phyloP scores from a whole-genome alignment of 2,888 invertebrate species.

The Hyles lineata region DNA sequence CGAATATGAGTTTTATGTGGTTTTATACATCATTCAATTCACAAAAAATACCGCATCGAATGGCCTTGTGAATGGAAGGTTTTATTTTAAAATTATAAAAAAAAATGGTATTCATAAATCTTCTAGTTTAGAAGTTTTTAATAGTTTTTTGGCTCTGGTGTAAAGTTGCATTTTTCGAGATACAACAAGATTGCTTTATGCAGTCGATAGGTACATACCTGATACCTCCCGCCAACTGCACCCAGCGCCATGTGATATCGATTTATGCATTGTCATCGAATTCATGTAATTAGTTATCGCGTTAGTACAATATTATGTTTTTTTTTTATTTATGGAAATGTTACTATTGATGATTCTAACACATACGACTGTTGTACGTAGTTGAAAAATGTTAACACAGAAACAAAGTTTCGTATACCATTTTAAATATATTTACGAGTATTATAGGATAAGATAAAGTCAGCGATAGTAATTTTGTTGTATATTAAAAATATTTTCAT shows the following conservation, averaged over 20 bases:
- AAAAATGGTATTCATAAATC: no score
- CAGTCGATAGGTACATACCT: conserved; percentile 36
- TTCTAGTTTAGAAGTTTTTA: no score
- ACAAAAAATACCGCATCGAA: no score
- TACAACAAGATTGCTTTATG: no score
- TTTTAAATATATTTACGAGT: conserved; percentile 46
- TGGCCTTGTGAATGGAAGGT: no score
- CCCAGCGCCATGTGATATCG: conserved; percentile 52
- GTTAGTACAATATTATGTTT: conserved; percentile 69
- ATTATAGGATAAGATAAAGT: conserved; percentile 68
- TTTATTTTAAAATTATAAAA: no score
- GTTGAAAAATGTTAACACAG: conserved; percentile 53
- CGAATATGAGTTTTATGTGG: no score
- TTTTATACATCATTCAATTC: no score
- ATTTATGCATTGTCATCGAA: conserved; percentile 53
- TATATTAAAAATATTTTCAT: conserved; percentile 70
- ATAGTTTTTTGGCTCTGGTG: no score
- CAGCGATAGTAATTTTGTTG: conserved; percentile 60
- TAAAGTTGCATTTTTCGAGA: no score
- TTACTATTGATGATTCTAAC: conserved; percentile 50
- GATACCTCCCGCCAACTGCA: not conserved
- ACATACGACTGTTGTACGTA: conserved; percentile 60
- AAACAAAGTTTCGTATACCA: conserved; percentile 52
- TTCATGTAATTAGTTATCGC: conserved; percentile 44
- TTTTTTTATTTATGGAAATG: conserved; percentile 61